phyloP scores from a whole-genome alignment of 2,113 vertebrate genomes.

The Pipra filicauda region DNA sequence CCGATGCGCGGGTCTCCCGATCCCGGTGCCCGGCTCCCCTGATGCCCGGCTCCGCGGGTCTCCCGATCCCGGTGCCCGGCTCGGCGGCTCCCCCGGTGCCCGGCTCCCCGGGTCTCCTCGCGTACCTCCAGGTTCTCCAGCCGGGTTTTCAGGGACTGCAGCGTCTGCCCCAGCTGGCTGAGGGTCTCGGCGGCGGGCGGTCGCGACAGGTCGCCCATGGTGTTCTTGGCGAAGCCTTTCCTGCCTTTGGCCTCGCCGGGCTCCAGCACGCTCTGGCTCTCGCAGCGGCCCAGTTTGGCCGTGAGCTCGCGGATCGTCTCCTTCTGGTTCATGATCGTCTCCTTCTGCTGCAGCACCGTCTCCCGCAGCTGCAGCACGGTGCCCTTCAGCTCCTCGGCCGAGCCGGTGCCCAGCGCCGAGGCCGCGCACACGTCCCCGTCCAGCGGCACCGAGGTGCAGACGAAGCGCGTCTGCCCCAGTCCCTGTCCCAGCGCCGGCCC shows the following conservation, averaged over 20 bases:
- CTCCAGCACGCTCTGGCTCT: slow-evolving; percentile 86
- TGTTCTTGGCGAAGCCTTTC: slow-evolving; percentile 84
- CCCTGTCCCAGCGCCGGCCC: slow-evolving; percentile 76
- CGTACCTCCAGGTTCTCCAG: slow-evolving; percentile 94
- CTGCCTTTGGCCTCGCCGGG: slow-evolving; percentile 78
- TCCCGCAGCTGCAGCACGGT: slow-evolving; percentile 92
- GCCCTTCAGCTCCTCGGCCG: slow-evolving; percentile 89
- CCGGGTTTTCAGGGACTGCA: slow-evolving; percentile 92
- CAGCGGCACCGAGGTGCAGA: slow-evolving; percentile 97
- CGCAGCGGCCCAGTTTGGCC: slow-evolving; percentile 91
- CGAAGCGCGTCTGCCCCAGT: slow-evolving; percentile 91
- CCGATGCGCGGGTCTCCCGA: not conserved
- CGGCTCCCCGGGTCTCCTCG: not conserved
- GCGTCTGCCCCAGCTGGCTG: slow-evolving; percentile 92
- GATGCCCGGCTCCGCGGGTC: not conserved
- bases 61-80: not conserved
- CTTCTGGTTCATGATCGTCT: slow-evolving; percentile 94
- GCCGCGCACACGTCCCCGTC: slow-evolving; percentile 94
- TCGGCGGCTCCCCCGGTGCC: not conserved
- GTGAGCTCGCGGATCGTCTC: slow-evolving; percentile 95
- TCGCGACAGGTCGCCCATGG: slow-evolving; percentile 93
- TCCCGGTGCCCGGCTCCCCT: not conserved
- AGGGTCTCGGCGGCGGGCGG: slow-evolving; percentile 91
- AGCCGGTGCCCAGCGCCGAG: slow-evolving; percentile 85
- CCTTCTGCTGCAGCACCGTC: slow-evolving; percentile 95